Evolutionary conservation across 2,797 vertebrate genomes (phyloP).

Genomic region (Fringilla coelebs): DNA sequence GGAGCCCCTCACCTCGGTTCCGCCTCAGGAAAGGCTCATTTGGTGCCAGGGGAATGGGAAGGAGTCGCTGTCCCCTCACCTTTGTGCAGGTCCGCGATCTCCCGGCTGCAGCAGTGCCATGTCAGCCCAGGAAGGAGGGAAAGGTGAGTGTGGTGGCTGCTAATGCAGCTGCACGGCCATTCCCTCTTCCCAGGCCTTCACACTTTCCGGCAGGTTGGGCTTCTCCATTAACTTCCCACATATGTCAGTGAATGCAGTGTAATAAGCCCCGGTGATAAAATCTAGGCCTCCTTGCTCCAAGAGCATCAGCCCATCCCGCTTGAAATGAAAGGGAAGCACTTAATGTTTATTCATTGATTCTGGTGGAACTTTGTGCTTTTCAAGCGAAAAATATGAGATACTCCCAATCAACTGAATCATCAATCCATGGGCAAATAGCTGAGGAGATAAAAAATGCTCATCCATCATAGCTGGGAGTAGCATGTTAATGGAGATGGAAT

Average conservation of each 20-base stretch:
- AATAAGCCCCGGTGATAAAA: neutral
- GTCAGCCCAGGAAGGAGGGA: neutral
- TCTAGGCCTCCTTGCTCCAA: neutral
- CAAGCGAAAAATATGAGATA: constrained; percentile 43
- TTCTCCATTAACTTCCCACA: neutral
- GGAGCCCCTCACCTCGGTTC: rapidly evolving
- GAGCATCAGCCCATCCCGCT: neutral
- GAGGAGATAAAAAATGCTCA: constrained; percentile 40
- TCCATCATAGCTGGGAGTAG: constrained; percentile 13
- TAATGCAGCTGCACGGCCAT: neutral
- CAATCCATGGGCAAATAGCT: constrained; percentile 33
- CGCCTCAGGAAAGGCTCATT: neutral
- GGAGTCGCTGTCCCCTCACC: neutral
- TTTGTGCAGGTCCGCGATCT: neutral
- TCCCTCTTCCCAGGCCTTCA: neutral
- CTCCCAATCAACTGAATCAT: constrained; percentile 47
- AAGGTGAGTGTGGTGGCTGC: neutral
- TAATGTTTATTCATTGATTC: constrained; percentile 62
- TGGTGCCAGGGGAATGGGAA: rapidly evolving
- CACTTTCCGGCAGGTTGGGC: neutral
- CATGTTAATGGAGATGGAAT: constrained; percentile 13
- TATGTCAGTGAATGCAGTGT: neutral
- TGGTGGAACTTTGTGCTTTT: constrained; percentile 49
- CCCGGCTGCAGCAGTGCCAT: neutral
- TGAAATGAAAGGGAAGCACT: constrained; percentile 32